These are phyloP conservation scores for Bryconaethiops microstoma DNA, from an alignment of 2,797 vertebrate genomes.

Conservation along the genomic window DNA sequence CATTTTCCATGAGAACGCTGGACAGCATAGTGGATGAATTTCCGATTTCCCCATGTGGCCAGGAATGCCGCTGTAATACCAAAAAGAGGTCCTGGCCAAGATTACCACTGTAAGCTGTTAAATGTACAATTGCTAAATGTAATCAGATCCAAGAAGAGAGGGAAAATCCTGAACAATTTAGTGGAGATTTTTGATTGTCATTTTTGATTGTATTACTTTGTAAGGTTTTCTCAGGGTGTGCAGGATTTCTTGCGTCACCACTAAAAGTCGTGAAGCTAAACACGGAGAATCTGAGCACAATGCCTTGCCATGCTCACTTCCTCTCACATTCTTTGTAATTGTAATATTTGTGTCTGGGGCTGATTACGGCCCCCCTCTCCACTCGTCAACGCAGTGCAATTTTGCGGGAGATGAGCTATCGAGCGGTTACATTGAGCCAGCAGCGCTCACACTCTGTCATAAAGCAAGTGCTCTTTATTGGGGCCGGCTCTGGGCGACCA, in stretches of 20 bases:
- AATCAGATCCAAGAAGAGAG: not conserved
- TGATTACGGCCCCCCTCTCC: conserved; percentile 58
- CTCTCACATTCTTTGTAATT: conserved; percentile 34
- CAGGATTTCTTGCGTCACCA: not conserved
- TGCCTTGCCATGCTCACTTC: not conserved
- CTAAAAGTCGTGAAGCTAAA: not conserved
- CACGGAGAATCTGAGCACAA: not conserved
- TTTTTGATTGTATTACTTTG: not conserved
- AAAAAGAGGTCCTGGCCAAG: not conserved
- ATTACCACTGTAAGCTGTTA: not conserved
- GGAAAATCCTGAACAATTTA: not conserved
- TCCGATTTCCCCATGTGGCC: not conserved
- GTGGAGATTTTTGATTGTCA: not conserved
- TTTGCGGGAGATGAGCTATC: conserved; percentile 76
- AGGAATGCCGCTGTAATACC: not conserved
- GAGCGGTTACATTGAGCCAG: conserved; percentile 71
- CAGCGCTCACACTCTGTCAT: conserved; percentile 74
- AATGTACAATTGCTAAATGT: not conserved
- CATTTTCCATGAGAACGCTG: not conserved
- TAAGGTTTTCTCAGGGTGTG: not conserved
- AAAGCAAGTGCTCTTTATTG: conserved; percentile 79
- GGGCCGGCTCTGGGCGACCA: conserved; percentile 50
- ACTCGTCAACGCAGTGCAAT: conserved; percentile 66
- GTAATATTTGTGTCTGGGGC: conserved; percentile 53
- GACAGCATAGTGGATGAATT: not conserved